A percentile compares a stretch with the other conserved stretches of the same genome.
phyloP scores from a whole-genome alignment of 2,113 vertebrate species.

The Microtus richardsoni region DNA sequence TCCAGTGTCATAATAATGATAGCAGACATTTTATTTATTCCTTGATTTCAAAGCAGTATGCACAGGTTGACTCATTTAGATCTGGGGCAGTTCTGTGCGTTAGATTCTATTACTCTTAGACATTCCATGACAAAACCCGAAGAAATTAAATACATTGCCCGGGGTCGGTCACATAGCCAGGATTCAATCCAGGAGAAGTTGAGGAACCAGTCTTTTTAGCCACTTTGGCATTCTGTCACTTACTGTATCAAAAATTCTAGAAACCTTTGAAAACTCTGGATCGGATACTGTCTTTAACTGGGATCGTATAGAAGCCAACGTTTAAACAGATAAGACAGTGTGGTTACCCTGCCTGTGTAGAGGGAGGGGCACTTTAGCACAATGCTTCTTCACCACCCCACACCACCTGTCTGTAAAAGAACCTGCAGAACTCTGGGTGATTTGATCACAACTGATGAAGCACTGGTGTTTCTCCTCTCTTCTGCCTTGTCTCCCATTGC shows the following conservation, averaged over 20 bases:
- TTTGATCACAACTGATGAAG: background rate
- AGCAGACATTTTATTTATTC: background rate
- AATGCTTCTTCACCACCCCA: background rate
- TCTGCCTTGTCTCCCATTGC: background rate
- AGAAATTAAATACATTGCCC: background rate
- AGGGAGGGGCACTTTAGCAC: background rate
- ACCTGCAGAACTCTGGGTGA: background rate
- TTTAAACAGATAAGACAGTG: background rate
- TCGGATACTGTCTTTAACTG: slow-evolving; percentile 9
- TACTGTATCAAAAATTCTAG: background rate
- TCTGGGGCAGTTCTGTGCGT: background rate
- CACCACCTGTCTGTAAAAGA: background rate
- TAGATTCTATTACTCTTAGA: slow-evolving; percentile 32
- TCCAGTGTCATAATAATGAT: background rate
- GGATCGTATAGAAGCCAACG: background rate
- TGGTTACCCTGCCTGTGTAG: background rate
- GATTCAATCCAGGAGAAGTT: background rate
- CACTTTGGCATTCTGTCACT: background rate
- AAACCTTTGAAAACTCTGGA: background rate
- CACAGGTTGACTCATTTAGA: background rate
- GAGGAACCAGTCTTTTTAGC: background rate
- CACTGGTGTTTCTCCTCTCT: background rate
- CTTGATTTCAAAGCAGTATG: slow-evolving; percentile 9
- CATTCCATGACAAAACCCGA: background rate
- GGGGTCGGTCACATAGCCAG: background rate